Evolutionary conservation across 53 echinoderm and acorn worm genomes (phyloP).

Genomic region (Holothuria leucospilota): DNA sequence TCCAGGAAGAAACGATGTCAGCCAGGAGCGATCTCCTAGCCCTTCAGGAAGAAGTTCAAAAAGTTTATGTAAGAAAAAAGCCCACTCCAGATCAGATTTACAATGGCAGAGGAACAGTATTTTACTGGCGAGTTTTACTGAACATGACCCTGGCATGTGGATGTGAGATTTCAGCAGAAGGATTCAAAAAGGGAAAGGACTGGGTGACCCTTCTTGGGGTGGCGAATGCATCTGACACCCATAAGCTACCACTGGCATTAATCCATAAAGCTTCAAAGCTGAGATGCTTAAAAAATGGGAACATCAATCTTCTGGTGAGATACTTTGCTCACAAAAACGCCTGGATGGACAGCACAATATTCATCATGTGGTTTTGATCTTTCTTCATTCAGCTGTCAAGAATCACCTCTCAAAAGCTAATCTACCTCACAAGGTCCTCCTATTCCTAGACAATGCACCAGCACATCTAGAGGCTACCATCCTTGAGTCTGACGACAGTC

Average conservation of each 20-base stretch:
- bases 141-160: conserved; percentile 54
- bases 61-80: not conserved
- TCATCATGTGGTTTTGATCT: too few relatives aligned
- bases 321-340: conserved; percentile 49
- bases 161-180: conserved; percentile 25
- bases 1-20: not conserved
- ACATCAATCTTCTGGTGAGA: conserved; percentile 11
- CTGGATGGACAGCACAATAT: conserved; percentile 44
- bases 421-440: conserved; percentile 35
- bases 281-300: conserved; percentile 46
- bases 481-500: not conserved
- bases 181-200: conserved; percentile 61
- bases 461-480: not conserved
- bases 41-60: not conserved
- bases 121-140: conserved; percentile 52
- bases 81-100: conserved; percentile 39
- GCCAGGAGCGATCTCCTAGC: not conserved
- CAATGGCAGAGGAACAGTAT: conserved; percentile 64
- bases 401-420: conserved; percentile 4
- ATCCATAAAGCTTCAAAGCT: conserved; percentile 51
- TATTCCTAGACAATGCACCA: conserved; percentile 50
- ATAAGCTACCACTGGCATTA: conserved; percentile 43
- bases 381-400: too few relatives aligned
- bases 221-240: conserved; percentile 52
- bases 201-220: conserved; percentile 54